Conservation (phyloP, 2,113 vertebrate genomes). For the Neodontobutis hainanensis region DNA sequence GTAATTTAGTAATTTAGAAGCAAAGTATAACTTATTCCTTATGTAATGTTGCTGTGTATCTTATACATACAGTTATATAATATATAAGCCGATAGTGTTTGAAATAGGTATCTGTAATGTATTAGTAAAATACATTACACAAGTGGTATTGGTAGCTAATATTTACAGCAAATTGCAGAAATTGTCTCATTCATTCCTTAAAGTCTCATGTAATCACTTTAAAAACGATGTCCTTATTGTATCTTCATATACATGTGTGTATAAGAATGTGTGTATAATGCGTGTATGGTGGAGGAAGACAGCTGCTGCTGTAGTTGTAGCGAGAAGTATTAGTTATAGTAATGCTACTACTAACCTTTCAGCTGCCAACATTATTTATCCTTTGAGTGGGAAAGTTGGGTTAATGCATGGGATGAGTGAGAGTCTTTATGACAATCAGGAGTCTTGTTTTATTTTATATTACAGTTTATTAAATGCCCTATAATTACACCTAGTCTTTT, state of each 20-base stretch:
- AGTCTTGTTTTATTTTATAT: constrained; percentile 50
- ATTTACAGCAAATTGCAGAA: constrained; percentile 7
- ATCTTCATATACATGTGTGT: not conserved
- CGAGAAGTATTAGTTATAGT: not conserved
- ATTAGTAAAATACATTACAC: not conserved
- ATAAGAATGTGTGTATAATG: not conserved
- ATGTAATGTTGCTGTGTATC: not conserved
- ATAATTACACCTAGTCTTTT: constrained; percentile 8
- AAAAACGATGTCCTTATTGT: not conserved
- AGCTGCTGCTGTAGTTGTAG: constrained; percentile 5
- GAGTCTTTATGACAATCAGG: constrained; percentile 2
- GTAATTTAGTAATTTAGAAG: too few species aligned
- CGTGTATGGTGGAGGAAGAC: constrained; percentile 2
- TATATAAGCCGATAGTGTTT: not conserved
- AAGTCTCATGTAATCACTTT: constrained; percentile 9
- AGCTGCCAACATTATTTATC: constrained; percentile 45
- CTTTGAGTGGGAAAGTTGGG: constrained; percentile 24
- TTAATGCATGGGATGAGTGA: constrained; percentile 12
- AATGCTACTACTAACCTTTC: not conserved
- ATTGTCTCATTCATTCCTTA: not conserved
- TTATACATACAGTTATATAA: not conserved
- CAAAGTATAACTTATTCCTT: constrained; percentile 4
- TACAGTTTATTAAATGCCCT: constrained; percentile 54
- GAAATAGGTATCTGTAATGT: not conserved
- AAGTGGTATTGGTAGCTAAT: not conserved